Evolutionary conservation across 2,888 invertebrate genomes (phyloP), one percentile per base, ranked within the genome.

Genomic region (Brenthis daphne): DNA sequence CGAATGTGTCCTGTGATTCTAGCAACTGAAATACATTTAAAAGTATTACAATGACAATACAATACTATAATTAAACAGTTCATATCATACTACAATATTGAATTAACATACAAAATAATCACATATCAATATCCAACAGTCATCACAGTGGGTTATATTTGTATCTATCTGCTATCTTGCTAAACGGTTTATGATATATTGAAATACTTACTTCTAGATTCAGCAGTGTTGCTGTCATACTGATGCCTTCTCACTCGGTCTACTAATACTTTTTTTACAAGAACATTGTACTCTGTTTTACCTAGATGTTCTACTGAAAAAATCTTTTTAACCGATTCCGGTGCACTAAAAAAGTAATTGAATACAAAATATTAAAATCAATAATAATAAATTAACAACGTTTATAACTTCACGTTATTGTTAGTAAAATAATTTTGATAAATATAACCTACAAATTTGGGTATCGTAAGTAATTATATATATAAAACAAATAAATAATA

Each of bases 1-100:
- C 97, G 93, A 72, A 98, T 97, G 16, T 91, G 90, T 0, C 94
- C 95, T 0, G 98, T 98, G 88, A 96, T 92, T 77, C 89, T 90
- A 0, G 97, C 97, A 94, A 98, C 97, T 97, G 85, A 61, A 93
- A 92, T 73, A 67, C 63, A 43, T 43, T 43, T 8, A 2, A 43
- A 43, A 43, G 37, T 43, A 43, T 43, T 43, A 8, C 2, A 8
- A 43, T 43, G 37, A 8, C 8, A 11, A 43, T 43, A 11, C 11
- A 43, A 43, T 8, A 6, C 37, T 37, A 37, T 37, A 37, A 43
- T 11, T 43, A 11, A 43, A 43, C 8, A 43, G 2, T 43, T 8
- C 2, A 11, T 43, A 43, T 11, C 11, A 43, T 43, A 43, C 37
- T 43, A 11, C 3, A 43, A 8, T 43, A 8, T 11, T 43, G 11